phyloP scores from a whole-genome alignment of 2,113 vertebrate species.

The Hylia prasina region DNA sequence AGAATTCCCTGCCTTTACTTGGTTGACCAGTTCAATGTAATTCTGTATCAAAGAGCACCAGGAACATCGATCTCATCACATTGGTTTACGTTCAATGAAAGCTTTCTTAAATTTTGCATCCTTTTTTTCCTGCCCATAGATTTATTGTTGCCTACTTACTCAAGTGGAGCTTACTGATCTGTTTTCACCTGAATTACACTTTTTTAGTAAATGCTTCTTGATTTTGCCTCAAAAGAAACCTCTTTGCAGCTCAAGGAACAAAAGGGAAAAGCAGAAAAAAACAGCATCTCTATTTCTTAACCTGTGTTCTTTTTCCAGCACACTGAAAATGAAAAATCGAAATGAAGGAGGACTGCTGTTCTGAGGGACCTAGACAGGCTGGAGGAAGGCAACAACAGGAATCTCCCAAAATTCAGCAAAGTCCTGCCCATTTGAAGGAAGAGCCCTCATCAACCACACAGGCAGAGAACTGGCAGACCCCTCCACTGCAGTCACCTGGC shows the following conservation, averaged over 20 bases:
- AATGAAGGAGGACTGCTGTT: not conserved
- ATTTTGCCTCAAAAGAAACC: not conserved
- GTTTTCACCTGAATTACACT: not conserved
- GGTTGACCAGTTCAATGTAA: not conserved
- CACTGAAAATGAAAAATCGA: not conserved
- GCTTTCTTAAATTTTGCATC: not conserved
- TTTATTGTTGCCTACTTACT: not conserved
- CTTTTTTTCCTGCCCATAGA: not conserved
- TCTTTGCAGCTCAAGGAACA: not conserved
- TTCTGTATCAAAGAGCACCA: not conserved
- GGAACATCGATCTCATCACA: not conserved
- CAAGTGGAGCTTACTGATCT: not conserved
- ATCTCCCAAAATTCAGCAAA: not conserved
- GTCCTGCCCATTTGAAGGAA: not conserved
- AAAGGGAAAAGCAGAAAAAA: not conserved
- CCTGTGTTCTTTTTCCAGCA: not conserved
- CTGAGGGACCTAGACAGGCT: not conserved
- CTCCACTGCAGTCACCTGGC: not conserved
- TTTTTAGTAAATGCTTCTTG: not conserved
- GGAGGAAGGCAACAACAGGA: not conserved
- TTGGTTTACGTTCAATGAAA: not conserved
- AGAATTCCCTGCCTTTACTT: not conserved
- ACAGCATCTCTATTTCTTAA: not conserved
- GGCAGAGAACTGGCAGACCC: not conserved
- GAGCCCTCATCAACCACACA: not conserved